Percentiles rank a stretch among this genome's conserved stretches.
Conservation (phyloP, 2,797 vertebrate species). For the Sebastes hubbsi region DNA sequence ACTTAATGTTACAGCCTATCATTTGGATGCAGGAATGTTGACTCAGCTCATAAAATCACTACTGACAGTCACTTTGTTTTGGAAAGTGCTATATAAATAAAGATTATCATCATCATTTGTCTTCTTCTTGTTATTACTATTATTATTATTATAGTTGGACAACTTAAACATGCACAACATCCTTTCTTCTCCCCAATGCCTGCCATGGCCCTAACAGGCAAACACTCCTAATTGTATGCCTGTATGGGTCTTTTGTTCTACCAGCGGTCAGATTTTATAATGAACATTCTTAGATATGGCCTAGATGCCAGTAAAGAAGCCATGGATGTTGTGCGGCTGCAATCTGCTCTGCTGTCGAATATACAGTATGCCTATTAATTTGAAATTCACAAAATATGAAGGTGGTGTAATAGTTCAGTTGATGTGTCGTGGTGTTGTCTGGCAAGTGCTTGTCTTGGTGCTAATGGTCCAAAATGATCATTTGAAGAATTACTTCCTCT, state of each 20-base stretch:
- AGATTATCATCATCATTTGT: not conserved
- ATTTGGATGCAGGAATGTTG: not conserved
- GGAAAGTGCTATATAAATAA: not conserved
- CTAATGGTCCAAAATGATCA: not conserved
- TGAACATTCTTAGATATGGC: no score
- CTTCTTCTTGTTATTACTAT: not conserved
- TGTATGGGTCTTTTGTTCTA: no score
- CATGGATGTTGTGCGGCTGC: no score
- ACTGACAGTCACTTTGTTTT: not conserved
- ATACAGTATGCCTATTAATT: no score
- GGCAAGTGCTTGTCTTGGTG: not conserved
- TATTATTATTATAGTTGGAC: not conserved
- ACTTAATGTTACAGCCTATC: not conserved
- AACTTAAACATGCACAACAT: not conserved
- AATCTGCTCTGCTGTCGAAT: not conserved
- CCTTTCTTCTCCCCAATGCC: not conserved
- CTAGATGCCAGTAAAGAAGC: not conserved
- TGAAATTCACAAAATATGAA: not conserved
- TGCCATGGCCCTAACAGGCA: not conserved
- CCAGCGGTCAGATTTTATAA: no score
- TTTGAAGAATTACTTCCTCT: not conserved
- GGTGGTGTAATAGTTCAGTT: not conserved
- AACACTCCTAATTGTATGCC: not conserved
- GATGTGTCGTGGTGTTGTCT: not conserved
- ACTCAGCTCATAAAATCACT: not conserved